A percentile compares a stretch with the other conserved stretches of the same genome.
phyloP scores from a whole-genome alignment of 2,797 vertebrate genomes.

The Chelmon rostratus region DNA sequence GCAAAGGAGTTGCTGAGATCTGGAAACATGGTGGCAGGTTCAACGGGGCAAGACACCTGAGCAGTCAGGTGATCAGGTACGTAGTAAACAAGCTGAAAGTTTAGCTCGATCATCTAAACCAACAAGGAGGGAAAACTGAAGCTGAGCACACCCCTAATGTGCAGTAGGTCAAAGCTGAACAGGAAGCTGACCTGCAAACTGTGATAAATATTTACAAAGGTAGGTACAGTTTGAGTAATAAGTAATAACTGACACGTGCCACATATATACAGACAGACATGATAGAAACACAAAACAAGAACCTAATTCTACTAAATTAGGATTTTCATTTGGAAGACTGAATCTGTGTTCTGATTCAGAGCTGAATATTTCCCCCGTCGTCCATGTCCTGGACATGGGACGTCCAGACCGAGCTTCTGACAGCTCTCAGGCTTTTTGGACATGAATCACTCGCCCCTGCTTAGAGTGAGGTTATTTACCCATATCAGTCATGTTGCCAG shows the following conservation, averaged over 20 bases:
- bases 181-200: not conserved
- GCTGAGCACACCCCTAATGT: too few relatives aligned
- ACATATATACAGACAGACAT: not conserved
- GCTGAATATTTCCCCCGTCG: constrained; percentile 57
- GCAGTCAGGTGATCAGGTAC: too few relatives aligned
- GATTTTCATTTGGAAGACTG: not conserved
- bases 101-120: not conserved
- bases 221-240: too few relatives aligned
- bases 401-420: constrained; percentile 41
- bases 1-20: too few relatives aligned
- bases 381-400: not conserved
- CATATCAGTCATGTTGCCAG: constrained; percentile 51
- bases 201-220: too few relatives aligned
- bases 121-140: too few relatives aligned
- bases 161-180: not conserved
- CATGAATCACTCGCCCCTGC: constrained; percentile 58
- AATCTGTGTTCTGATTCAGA: constrained; percentile 43
- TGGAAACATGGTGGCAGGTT: too few relatives aligned
- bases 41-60: too few relatives aligned
- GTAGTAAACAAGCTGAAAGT: not conserved
- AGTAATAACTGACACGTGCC: not conserved
- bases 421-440: constrained; percentile 66
- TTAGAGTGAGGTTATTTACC: constrained; percentile 54
- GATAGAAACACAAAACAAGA: not conserved
- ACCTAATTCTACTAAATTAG: not conserved